Evolutionary conservation across 2,797 vertebrate genomes (phyloP).

Genomic region (Rhabdophis nuchalis): DNA sequence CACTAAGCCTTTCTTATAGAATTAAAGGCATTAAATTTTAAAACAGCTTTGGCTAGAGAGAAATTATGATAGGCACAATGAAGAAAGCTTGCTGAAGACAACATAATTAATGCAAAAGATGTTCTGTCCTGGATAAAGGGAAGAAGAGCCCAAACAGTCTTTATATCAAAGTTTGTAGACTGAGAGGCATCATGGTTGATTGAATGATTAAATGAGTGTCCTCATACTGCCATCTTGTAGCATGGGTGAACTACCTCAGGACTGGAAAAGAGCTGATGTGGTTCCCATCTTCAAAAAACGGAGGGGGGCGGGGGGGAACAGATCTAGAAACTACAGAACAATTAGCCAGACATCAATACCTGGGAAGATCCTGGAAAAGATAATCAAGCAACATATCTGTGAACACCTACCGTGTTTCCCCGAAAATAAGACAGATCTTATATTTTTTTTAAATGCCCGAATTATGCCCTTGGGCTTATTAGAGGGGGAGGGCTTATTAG

Average conservation of each 20-base stretch:
- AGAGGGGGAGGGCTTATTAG: no score
- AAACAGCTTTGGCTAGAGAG: neutral
- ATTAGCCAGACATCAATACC: no score
- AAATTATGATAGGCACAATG: neutral
- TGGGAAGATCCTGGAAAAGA: no score
- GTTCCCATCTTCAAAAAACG: neutral
- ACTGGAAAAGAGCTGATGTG: neutral
- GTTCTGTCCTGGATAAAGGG: neutral
- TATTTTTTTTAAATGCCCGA: no score
- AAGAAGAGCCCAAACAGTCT: neutral
- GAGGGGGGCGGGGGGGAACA: rapidly evolving
- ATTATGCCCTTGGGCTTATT: no score
- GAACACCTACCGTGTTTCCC: no score
- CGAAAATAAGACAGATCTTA: no score
- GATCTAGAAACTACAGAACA: neutral
- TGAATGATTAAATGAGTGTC: no score
- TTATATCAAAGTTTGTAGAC: neutral
- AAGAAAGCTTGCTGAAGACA: neutral
- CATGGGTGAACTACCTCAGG: neutral
- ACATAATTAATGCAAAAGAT: neutral
- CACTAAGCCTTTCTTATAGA: neutral
- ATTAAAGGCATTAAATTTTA: neutral
- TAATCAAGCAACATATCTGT: no score
- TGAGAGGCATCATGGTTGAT: neutral
- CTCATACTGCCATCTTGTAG: neutral